Base-by-base conservation (phyloP, 2,888 invertebrate genomes). In the Calliscelio sp. region DNA sequence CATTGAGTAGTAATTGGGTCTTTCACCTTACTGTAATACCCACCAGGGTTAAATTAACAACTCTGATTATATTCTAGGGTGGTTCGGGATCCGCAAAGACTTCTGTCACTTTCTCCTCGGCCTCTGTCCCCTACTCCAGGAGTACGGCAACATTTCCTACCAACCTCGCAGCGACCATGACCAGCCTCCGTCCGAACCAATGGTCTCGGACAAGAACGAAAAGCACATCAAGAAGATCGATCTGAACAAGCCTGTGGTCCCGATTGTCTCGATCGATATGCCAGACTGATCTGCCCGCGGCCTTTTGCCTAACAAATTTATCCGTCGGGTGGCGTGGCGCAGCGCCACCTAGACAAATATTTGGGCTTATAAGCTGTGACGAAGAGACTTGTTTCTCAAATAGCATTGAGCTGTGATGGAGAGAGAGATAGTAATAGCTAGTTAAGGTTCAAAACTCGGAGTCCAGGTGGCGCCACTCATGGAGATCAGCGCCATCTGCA, bases 81-180 rank as follows among this genome's bases (percentile, higher is more conserved):
- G 99, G 99, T 99, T 99, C 93, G 99, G 99, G 68, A 97, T 99
- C 89, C 95, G 99, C 63, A 98, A 98, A 94, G 99, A 99, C 92
- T 98, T 99, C 93, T 99, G 99, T 92, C 97, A 98, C 90, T 99
- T 99, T 93, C 94, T 99, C n/a, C 94, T 99, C 35, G 97, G 98
- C 70, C 96, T 97, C 14, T 99, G 98, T 94, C 99, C 99, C 0
- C 95, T 98, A 85, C 95, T 99, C 53, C 99, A 99, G 94, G 99
- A 99, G 92, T 99, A 99, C 93, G 99, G 99, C 20, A 99, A 99
- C 93, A 99, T 99, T 88, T 98, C 99, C 6, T 99, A 99, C 93
- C 93, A 96, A 95, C 87, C 96, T 95, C 90, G 93, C 92, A 90
- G 92, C 89, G 90, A 92, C 79, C 89, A 92, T 84, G 90, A 94